Evolutionary conservation across 2,113 vertebrate genomes (phyloP).

Genomic region (Peromyscus maniculatus): DNA sequence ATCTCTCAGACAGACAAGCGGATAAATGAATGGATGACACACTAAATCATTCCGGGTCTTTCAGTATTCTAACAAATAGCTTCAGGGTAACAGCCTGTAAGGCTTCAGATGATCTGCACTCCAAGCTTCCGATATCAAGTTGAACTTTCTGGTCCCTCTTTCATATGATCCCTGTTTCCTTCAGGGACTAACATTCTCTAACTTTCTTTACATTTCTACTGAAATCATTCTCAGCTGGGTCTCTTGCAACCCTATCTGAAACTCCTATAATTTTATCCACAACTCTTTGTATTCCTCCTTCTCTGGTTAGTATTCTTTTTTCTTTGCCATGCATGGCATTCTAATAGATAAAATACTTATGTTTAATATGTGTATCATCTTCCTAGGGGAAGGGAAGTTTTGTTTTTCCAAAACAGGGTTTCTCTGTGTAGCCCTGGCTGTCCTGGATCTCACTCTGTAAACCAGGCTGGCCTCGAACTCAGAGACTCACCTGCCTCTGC

Average conservation of each 20-base stretch:
- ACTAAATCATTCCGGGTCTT: background rate
- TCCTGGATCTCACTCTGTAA: too few species aligned
- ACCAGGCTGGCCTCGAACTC: too few species aligned
- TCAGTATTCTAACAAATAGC: slow-evolving; percentile 20
- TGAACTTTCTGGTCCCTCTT: background rate
- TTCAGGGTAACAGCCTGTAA: background rate
- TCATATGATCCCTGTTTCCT: background rate
- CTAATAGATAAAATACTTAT: background rate
- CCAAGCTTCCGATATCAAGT: background rate
- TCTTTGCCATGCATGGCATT: background rate
- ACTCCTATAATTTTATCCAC: background rate
- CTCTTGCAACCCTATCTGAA: background rate
- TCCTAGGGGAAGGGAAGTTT: background rate
- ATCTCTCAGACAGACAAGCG: background rate
- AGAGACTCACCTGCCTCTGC: too few species aligned
- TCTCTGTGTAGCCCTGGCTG: too few species aligned
- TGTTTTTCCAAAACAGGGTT: too few species aligned
- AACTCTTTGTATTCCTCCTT: background rate
- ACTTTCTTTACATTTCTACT: background rate
- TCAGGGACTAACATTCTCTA: background rate
- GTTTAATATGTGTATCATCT: background rate
- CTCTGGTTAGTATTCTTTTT: background rate
- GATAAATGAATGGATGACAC: background rate
- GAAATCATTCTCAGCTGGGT: background rate
- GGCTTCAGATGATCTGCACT: background rate